phyloP scores from a whole-genome alignment of 1,140 invertebrate species.

The Uloborus diversus region DNA sequence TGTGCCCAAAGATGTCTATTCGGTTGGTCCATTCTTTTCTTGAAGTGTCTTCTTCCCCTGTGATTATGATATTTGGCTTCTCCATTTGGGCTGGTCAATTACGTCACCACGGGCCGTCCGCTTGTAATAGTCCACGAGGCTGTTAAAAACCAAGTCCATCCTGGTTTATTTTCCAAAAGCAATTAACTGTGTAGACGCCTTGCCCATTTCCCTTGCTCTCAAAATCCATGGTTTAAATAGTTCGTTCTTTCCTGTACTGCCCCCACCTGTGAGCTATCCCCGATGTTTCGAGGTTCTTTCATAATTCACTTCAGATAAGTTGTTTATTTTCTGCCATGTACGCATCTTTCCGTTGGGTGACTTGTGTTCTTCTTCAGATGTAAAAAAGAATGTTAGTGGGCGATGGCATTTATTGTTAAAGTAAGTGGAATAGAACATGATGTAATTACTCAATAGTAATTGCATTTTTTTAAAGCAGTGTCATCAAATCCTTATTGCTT shows the following conservation, averaged over 20 bases:
- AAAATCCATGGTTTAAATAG: not conserved
- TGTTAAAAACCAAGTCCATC: not conserved
- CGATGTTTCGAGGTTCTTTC: not conserved
- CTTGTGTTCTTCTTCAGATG: too few relatives aligned
- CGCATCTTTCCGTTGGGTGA: too few relatives aligned
- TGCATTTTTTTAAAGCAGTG: too few relatives aligned
- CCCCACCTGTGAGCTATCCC: not conserved
- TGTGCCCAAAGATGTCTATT: too few relatives aligned
- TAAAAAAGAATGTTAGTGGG: too few relatives aligned
- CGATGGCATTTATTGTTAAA: too few relatives aligned
- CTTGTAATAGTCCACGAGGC: conserved; percentile 1
- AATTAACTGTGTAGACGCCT: conserved; percentile 35
- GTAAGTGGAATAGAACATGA: too few relatives aligned
- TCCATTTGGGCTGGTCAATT: conserved; percentile 34
- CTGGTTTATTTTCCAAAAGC: conserved; percentile 27
- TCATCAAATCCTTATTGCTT: too few relatives aligned
- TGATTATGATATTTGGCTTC: conserved; percentile 36
- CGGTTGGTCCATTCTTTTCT: too few relatives aligned
- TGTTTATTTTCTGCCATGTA: too few relatives aligned
- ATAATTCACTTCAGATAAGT: not conserved
- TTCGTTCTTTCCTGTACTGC: not conserved
- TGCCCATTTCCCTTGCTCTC: too few relatives aligned
- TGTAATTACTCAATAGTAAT: too few relatives aligned
- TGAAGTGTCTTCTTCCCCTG: not conserved
- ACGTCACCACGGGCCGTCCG: conserved; percentile 37